phyloP scores from a whole-genome alignment of 2,888 invertebrate species.

The Prostheceraeus crozeri region DNA sequence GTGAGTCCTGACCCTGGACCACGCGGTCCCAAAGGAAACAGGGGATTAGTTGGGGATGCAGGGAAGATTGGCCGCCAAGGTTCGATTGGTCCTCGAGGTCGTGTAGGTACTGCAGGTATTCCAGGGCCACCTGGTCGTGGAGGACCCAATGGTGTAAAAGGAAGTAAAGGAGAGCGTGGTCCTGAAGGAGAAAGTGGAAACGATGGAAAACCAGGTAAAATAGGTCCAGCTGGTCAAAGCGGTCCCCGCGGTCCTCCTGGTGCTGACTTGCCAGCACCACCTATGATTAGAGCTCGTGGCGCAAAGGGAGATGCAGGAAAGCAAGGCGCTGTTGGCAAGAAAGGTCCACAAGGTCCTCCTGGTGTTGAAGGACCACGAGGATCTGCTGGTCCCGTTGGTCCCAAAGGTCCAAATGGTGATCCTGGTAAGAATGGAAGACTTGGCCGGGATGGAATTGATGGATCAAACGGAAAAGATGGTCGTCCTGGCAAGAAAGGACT shows the following conservation, averaged over 20 bases:
- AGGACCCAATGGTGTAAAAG: constrained; percentile 44
- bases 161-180: constrained; percentile 41
- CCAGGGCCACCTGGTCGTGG: constrained; percentile 45
- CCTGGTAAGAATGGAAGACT: constrained; percentile 38
- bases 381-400: constrained; percentile 42
- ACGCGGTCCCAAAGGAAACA: constrained; percentile 39
- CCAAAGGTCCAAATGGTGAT: constrained; percentile 41
- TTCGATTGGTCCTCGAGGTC: constrained; percentile 44
- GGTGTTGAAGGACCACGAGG: constrained; percentile 37
- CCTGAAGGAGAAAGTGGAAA: constrained; percentile 39
- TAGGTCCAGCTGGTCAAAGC: constrained; percentile 11
- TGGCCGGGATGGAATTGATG: constrained; percentile 36
- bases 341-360: constrained; percentile 35
- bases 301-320: constrained; percentile 28
- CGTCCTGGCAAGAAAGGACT: no score
- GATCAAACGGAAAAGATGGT: no score
- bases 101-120: constrained; percentile 41
- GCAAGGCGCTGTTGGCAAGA: constrained; percentile 18
- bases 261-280: no score
- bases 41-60: constrained; percentile 48
- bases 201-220: constrained; percentile 43
- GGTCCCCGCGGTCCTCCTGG: no score
- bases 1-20: constrained; percentile 3
- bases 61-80: constrained; percentile 41
- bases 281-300: no score